Percentiles rank a stretch among this genome's conserved stretches.
These are phyloP conservation scores for Isaurus tuberculatus DNA, from an alignment of 92 coral and sea anemone species.

Conservation along the genomic window DNA sequence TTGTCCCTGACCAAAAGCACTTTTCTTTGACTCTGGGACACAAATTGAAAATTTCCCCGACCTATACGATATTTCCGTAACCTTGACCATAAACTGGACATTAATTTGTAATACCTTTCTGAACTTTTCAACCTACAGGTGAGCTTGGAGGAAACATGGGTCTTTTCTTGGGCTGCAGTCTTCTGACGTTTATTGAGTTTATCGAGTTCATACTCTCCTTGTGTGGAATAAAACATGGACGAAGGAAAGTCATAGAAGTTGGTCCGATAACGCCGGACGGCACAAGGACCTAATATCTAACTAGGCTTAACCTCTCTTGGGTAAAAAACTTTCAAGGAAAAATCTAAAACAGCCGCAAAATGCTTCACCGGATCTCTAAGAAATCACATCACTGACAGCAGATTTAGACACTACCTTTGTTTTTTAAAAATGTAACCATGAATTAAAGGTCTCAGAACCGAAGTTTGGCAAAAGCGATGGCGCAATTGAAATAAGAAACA, in stretches of 20 bases:
- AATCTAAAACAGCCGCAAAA: no score
- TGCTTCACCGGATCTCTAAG: no score
- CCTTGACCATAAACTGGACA: neutral
- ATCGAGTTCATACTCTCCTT: conserved; percentile 17
- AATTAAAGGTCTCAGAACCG: neutral
- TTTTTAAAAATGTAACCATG: neutral
- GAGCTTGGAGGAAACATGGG: conserved; percentile 47
- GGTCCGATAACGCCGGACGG: neutral
- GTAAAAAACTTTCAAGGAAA: no score
- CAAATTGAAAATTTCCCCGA: no score
- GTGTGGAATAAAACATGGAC: neutral
- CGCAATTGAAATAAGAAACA: neutral
- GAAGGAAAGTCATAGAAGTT: neutral
- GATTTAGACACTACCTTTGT: no score
- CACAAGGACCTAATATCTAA: no score
- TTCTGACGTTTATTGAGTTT: conserved; percentile 32
- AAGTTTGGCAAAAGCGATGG: neutral
- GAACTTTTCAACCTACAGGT: neutral
- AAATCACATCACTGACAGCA: no score
- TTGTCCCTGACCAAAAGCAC: no score
- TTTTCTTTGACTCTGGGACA: no score
- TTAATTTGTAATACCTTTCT: neutral
- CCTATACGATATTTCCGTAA: no score
- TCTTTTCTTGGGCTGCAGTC: conserved; percentile 31
- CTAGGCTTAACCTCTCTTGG: no score